Base-by-base conservation (phyloP, 2,113 vertebrate genomes). In the Nothobranchius furzeri region DNA sequence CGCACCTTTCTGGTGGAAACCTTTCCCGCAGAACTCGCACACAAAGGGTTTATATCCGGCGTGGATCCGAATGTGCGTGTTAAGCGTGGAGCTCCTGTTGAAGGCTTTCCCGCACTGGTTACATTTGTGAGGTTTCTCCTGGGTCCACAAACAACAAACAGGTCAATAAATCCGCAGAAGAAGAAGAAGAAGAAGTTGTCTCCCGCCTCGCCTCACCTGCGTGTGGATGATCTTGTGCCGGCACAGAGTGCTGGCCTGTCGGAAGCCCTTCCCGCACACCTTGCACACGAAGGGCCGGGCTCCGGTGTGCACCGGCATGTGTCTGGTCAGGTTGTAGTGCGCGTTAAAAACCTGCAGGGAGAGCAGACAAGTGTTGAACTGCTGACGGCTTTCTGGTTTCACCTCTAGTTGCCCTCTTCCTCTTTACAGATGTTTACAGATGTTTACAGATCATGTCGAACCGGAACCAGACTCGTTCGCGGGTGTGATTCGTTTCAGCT, bases 31-130 rank as follows among this genome's bases (percentile, higher is more conserved):
- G 86, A 98, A 98, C 86, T 99, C 96, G 69, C 98, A 99, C 55
- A 98, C 95, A 88, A 99, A 99, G 13, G 98, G 98, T 87, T 99
- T 99, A 92, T 98, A 99, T 10, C 98, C 98, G 1, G 98, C 96
- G 83, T 99, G 98, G 89, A 99, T 99, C 65, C 98, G 94, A 14
- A 98, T 96, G 79, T 99, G 98, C 15, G 97, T 99, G 94, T 99
- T 99, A 75, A 99, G 92, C 68, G 98, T 99, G 69, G 98, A 99
- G 88, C 97, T 99, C 66, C 98, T 93, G 92, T 99, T 99, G 92
- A 99, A 99, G n/a, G 98, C 98, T 89, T 99, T 99, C 65, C 98
- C 97, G 40, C 98, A 98, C 90, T 99, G 98, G 90, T 95, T 96
- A 75, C 97, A 99, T 84, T 99, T 98, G 65, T 99, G 98, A 68